Percentiles rank a stretch among this genome's conserved stretches.
Conservation (phyloP, 1,140 invertebrate species). For the Diuraphis noxia region DNA sequence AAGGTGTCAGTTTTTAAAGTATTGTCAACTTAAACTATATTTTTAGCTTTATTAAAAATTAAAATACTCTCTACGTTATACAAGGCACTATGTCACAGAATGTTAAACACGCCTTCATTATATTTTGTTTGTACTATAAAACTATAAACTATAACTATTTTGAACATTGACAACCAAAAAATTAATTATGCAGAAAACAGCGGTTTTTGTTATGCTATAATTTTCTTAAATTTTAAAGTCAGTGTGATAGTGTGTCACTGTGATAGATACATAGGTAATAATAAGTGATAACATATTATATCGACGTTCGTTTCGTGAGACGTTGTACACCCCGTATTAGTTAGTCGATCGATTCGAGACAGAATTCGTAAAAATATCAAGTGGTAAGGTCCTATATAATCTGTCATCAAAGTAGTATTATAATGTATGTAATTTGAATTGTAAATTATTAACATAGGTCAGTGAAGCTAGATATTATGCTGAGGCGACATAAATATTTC, state of each 20-base stretch:
- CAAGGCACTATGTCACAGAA: too few relatives aligned
- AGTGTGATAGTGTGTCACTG: background rate
- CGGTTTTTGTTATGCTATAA: background rate
- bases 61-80: background rate
- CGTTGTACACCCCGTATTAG: background rate
- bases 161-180: background rate
- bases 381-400: too few relatives aligned
- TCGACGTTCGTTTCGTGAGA: background rate
- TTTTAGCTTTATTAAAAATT: background rate
- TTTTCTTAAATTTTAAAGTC: background rate
- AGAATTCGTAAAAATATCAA: too few relatives aligned
- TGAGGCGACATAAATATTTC: too few relatives aligned
- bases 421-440: too few relatives aligned
- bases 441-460: too few relatives aligned
- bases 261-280: too few relatives aligned
- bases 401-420: too few relatives aligned
- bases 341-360: too few relatives aligned
- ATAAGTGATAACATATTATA: background rate
- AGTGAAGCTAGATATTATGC: too few relatives aligned
- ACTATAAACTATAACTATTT: too few relatives aligned
- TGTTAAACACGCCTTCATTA: too few relatives aligned
- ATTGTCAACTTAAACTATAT: background rate
- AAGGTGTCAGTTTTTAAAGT: background rate
- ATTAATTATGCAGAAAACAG: background rate
- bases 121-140: background rate